Conservation (phyloP, 2,797 vertebrate genomes). For the Mus minutoides region DNA sequence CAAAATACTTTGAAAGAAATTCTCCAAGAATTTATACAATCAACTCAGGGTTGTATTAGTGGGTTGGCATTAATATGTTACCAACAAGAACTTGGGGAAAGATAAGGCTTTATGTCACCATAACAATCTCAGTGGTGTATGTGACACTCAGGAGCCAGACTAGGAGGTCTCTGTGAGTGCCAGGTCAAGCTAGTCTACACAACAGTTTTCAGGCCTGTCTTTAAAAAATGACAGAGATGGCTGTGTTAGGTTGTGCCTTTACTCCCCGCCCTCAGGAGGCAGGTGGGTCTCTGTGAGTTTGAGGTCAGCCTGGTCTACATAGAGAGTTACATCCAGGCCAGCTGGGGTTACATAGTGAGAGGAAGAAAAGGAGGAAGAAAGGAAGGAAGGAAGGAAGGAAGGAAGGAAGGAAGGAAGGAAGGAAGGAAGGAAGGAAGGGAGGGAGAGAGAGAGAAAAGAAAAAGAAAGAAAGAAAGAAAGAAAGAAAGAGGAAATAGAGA, state of each 20-base stretch:
- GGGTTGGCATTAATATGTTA: neutral
- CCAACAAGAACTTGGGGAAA: neutral
- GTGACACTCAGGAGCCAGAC: neutral
- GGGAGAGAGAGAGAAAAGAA: accelerated
- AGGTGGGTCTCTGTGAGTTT: neutral
- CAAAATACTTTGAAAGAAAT: neutral
- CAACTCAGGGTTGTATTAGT: too few species aligned
- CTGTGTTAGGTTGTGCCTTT: neutral
- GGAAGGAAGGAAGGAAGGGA: too few species aligned
- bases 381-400: too few species aligned
- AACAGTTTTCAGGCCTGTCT: neutral
- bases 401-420: too few species aligned
- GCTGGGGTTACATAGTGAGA: neutral
- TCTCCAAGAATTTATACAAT: neutral
- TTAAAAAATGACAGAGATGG: neutral
- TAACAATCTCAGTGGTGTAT: neutral
- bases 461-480: too few species aligned
- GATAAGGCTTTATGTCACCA: neutral
- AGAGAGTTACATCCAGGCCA: neutral
- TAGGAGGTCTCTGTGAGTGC: too few species aligned
- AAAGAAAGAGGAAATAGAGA: accelerated
- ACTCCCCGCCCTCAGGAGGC: neutral
- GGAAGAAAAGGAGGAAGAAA: too few species aligned
- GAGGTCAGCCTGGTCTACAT: neutral
- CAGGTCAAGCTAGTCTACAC: neutral